phyloP scores from a whole-genome alignment of 2,113 vertebrate species.

The Takifugu bimaculatus region DNA sequence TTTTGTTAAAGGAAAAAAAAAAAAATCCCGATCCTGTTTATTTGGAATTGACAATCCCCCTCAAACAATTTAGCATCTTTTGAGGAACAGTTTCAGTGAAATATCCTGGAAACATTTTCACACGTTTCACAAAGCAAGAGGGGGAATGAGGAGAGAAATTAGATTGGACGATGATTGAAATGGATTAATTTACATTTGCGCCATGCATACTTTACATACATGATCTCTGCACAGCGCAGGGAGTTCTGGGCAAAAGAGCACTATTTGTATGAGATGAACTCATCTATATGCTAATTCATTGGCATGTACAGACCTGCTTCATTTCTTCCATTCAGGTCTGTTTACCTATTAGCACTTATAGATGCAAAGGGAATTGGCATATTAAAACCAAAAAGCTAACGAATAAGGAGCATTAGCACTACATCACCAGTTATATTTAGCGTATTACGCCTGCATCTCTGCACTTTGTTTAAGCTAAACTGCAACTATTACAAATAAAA shows the following conservation, averaged over 20 bases:
- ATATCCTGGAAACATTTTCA: slow-evolving; percentile 10
- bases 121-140: no score
- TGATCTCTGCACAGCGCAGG: slow-evolving; percentile 77
- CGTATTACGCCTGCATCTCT: slow-evolving; percentile 57
- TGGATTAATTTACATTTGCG: slow-evolving; percentile 79
- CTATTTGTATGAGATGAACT: slow-evolving; percentile 83
- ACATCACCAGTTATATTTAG: slow-evolving; percentile 72
- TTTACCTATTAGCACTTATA: slow-evolving; percentile 81
- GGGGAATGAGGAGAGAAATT: not conserved
- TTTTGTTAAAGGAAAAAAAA: slow-evolving; percentile 13
- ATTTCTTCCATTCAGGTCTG: slow-evolving; percentile 77
- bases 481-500: slow-evolving; percentile 57
- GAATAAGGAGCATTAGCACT: slow-evolving; percentile 70
- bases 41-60: slow-evolving; percentile 25
- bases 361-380: slow-evolving; percentile 76
- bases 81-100: slow-evolving; percentile 53
- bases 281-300: slow-evolving; percentile 86
- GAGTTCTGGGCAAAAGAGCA: slow-evolving; percentile 78
- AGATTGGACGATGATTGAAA: slow-evolving; percentile 77
- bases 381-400: slow-evolving; percentile 66
- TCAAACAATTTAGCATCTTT: slow-evolving; percentile 66
- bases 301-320: slow-evolving; percentile 76
- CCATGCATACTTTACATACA: slow-evolving; percentile 79
- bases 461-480: slow-evolving; percentile 66
- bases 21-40: slow-evolving; percentile 16